Conservation (phyloP, 2,797 vertebrate genomes). For the Periparus ater region DNA sequence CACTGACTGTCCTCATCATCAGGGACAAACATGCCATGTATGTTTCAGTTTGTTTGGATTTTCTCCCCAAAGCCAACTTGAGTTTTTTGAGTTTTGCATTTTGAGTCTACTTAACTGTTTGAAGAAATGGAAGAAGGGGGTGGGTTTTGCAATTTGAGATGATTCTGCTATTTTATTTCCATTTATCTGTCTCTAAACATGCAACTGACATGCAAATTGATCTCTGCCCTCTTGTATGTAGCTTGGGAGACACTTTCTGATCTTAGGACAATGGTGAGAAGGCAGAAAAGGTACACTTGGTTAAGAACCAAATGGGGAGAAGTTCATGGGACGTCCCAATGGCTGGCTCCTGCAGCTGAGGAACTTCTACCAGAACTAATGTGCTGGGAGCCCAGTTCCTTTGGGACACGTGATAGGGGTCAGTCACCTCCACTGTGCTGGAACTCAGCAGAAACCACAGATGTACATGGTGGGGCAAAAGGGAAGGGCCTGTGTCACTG, state of each 20-base stretch:
- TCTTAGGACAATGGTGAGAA: not conserved
- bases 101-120: not conserved
- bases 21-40: not conserved
- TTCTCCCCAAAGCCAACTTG: slow-evolving; percentile 4
- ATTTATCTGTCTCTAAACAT: not conserved
- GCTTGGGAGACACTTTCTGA: not conserved
- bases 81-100: not conserved
- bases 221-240: not conserved
- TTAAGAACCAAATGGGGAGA: not conserved
- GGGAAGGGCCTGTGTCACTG: rapidly evolving
- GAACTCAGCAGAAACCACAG: rapidly evolving
- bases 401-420: not conserved
- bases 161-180: not conserved
- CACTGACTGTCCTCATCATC: not conserved
- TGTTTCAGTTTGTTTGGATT: not conserved
- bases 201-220: not conserved
- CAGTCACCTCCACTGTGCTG: not conserved
- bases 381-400: not conserved
- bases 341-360: not conserved
- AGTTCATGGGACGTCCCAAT: not conserved
- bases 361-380: not conserved
- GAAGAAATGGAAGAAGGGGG: not conserved
- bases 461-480: rapidly evolving
- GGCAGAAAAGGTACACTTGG: not conserved
- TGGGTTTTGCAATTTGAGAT: not conserved